Percentiles rank a stretch among this genome's conserved stretches.
These are phyloP conservation scores for Gnathonemus echidnorhynchus DNA, from an alignment of 2,113 vertebrate genomes.

Conservation along the genomic window DNA sequence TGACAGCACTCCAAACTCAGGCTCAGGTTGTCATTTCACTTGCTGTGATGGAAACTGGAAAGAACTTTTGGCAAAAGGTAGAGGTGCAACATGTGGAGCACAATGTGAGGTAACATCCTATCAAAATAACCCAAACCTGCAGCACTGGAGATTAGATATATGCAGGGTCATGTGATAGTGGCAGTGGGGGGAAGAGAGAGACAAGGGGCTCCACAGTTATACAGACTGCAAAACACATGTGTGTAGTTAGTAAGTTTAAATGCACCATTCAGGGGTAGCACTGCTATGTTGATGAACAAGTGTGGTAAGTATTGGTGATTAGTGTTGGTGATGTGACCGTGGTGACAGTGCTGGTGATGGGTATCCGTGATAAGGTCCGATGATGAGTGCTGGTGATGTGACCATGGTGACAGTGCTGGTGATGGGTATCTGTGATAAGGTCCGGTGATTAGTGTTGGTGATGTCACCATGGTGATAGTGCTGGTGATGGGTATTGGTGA, in stretches of 20 bases:
- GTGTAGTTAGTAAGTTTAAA: background rate
- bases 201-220: background rate
- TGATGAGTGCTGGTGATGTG: background rate
- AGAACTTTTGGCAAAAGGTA: background rate
- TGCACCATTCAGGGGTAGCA: background rate
- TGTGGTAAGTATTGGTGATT: background rate
- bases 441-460: background rate
- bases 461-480: background rate
- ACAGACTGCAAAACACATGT: background rate
- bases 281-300: background rate
- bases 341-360: too few relatives aligned
- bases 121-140: background rate
- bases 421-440: background rate
- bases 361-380: too few relatives aligned
- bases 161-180: background rate
- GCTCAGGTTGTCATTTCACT: background rate
- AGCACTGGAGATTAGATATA: background rate
- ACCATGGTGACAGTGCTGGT: background rate
- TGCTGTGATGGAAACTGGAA: background rate
- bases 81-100: background rate
- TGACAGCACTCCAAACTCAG: background rate
- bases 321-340: too few relatives aligned
- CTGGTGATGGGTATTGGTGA: background rate
- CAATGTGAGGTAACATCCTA: background rate
- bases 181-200: background rate